Evolutionary conservation across 2,797 vertebrate genomes (phyloP), one percentile per base, ranked within the genome.

Genomic region (Lepus townsendii): DNA sequence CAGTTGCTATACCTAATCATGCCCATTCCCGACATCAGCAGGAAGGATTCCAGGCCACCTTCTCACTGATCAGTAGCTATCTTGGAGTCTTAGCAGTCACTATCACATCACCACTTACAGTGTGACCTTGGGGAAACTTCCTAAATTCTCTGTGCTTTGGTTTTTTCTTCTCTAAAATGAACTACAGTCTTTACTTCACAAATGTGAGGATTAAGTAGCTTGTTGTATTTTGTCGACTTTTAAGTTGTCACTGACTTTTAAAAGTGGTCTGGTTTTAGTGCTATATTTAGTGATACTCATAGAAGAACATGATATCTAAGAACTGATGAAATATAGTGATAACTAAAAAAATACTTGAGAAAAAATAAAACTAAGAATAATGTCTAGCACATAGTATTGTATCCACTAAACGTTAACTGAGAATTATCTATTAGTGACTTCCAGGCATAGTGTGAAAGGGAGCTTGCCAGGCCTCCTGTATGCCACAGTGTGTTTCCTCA

Each of bases 401-500:
- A 50, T 19, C 32, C 35, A n/a, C 2, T 19, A 57, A 80, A 30
- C 52, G 73, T 22, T 30, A 73, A 47, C 65, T 84, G 42, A 24
- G 22, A 22, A 66, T 27, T 50, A 42, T 52, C n/a, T 32, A 35
- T 78, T 32, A 47, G 71, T 38, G 38, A 75, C 27, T 10, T 7
- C 1, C 20, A 42, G 11, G 6, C 16, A 22, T 6, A 19, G 11
- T 3, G 42, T 2, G 13, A 26, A 42, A 27, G 38, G 10, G 42
- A 57, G 20, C 19, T 20, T 10, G 47, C 75, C 79, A 52, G 14
- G 75, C 30, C 26, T 14, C 24, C 83, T 0, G 7, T 27, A 26
- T 2, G 3, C 50, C 4, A 0, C 0, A 4, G 2, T 0, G 1
- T 9, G 42, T 35, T 26, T 62, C 30, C n/a, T 65, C 38, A 20